Base-by-base conservation (phyloP, 1,140 invertebrate genomes). In the Brachionus calyciflorus region DNA sequence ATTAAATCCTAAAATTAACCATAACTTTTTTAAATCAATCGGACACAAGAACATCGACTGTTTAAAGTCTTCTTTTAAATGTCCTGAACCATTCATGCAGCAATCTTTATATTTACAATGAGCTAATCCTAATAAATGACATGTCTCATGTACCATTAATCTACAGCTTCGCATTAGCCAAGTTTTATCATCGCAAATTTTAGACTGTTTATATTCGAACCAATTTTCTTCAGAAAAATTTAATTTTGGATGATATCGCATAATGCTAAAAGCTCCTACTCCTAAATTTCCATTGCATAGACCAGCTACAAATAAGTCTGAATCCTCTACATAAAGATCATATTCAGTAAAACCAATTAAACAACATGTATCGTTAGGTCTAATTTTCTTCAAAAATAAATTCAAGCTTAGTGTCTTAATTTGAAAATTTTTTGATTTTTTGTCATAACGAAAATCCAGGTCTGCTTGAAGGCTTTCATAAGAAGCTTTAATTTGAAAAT, bases 31-130 rank as follows among this genome's bases (percentile, higher is more conserved):
- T 28, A 83, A 78, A 78, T 83, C 82, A 9, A 83, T 81, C 10
- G 82, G 82, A 79, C 82, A 83, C 17, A 83, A 77, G 73, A 81
- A 80, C 80, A 83, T 82, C 2, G 82, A 80, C 68, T 83, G 82
- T 7, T 78, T 37, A 65, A 82, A 83, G 63, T 83, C 82, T 77
- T 83, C 82, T 19, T 51, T 48, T 53, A 83, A 76, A 78, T 82
- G 81, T 9, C 81, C 82, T 7, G 80, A 81, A 7, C 82, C 82
- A 78, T 83, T 83, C 82, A 83, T 83, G 75, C 81, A 82, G 60
- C 82, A 83, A 68, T 80, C 79, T 44, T 78, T 82, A 69, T 79
- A 83, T 6, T 81, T 80, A 77, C 82, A 83, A 73, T 83, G 82
- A 55, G 78, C 81, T 7, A 83, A 73, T 6, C 82, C 82, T 14